phyloP scores from a whole-genome alignment of 2,888 invertebrate genomes.

The Girardia tigrina region DNA sequence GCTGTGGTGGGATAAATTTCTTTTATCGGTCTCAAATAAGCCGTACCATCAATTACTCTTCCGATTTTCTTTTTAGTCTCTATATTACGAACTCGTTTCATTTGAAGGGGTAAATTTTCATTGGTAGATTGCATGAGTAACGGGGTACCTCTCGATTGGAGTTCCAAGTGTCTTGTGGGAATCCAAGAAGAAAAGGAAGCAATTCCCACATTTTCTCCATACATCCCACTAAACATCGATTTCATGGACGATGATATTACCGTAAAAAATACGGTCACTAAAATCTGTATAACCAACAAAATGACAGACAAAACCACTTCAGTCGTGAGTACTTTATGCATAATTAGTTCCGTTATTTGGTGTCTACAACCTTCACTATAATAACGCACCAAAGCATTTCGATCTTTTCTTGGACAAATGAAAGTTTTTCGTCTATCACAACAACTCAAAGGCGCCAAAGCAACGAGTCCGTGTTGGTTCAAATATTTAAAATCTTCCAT shows the following conservation, averaged over 20 bases:
- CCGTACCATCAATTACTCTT: background rate
- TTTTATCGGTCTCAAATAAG: background rate
- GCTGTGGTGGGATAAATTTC: background rate
- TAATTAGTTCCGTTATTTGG: background rate
- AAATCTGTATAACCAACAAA: background rate
- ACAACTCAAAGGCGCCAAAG: slow-evolving; percentile 2
- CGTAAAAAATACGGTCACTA: background rate
- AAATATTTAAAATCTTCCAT: background rate
- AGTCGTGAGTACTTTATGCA: background rate
- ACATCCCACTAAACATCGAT: background rate
- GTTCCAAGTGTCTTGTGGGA: slow-evolving; percentile 11
- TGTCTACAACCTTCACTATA: background rate
- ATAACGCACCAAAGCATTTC: background rate
- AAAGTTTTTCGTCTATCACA: background rate
- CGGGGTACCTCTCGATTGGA: background rate
- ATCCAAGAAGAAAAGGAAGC: background rate
- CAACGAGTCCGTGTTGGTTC: background rate
- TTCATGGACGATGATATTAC: background rate
- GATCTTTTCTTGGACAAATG: background rate
- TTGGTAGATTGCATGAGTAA: background rate
- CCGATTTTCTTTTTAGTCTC: background rate
- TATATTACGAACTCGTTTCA: background rate
- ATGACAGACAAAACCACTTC: background rate
- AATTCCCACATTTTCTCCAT: background rate
- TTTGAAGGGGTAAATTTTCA: background rate